Conservation (phyloP, 2,113 vertebrate species). For the Rynchops niger region DNA sequence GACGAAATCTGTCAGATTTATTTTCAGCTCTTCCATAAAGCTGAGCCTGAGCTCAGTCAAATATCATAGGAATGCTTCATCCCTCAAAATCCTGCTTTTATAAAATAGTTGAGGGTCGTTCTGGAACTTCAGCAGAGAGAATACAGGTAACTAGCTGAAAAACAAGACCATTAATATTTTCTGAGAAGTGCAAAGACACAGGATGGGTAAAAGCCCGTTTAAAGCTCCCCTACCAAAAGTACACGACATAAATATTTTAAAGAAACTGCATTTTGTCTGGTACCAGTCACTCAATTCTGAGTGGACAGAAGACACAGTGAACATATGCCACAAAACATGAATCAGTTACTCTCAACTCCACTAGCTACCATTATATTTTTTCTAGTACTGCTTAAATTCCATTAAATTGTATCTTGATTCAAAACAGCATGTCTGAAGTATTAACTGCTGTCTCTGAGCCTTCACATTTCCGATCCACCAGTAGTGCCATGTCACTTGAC, state of each 20-base stretch:
- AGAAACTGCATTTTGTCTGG: neutral
- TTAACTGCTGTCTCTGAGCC: neutral
- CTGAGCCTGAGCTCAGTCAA: neutral
- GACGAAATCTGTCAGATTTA: neutral
- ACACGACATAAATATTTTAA: neutral
- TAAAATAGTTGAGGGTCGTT: neutral
- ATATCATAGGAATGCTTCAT: neutral
- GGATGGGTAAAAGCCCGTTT: neutral
- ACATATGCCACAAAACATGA: neutral
- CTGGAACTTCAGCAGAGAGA: neutral
- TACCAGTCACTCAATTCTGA: neutral
- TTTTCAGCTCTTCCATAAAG: neutral
- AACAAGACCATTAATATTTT: neutral
- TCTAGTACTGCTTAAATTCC: neutral
- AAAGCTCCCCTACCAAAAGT: neutral
- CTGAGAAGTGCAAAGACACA: neutral
- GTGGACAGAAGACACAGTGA: neutral
- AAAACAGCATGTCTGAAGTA: neutral
- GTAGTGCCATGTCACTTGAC: rapidly evolving
- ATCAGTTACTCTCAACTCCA: neutral
- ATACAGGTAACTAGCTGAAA: neutral
- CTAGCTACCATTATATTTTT: neutral
- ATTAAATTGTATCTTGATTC: neutral
- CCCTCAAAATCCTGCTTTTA: neutral
- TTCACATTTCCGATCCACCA: neutral